phyloP scores from a whole-genome alignment of 2,888 invertebrate genomes.

The Drosophila robusta region DNA sequence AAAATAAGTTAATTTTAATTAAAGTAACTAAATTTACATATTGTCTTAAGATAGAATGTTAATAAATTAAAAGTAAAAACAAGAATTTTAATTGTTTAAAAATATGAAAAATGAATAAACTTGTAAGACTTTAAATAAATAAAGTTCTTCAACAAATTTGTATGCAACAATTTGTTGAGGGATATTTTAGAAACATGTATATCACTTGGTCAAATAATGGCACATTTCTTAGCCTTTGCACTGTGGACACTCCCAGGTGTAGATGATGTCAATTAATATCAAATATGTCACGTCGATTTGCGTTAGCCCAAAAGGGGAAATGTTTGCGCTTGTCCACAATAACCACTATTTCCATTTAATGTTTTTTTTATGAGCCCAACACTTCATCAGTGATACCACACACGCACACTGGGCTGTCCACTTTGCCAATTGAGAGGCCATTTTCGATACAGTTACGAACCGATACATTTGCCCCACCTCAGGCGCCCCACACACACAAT shows the following conservation, averaged over 20 bases:
- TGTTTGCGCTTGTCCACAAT: constrained; percentile 14
- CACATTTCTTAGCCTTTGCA: too few relatives aligned
- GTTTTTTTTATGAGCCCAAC: constrained; percentile 45
- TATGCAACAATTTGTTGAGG: too few relatives aligned
- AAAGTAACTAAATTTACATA: too few relatives aligned
- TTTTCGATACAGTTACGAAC: constrained; percentile 26
- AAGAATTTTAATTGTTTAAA: too few relatives aligned
- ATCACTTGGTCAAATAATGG: too few relatives aligned
- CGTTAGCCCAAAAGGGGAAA: constrained; percentile 5
- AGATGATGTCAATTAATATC: constrained; percentile 34
- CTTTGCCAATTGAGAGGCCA: constrained; percentile 37
- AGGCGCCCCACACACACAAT: constrained; percentile 46
- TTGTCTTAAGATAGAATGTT: too few relatives aligned
- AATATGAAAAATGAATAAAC: too few relatives aligned
- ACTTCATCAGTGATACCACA: constrained; percentile 43
- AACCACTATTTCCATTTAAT: constrained; percentile 46
- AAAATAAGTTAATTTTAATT: too few relatives aligned
- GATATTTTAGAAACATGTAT: too few relatives aligned
- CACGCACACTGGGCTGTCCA: constrained; percentile 6
- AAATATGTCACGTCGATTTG: constrained; percentile 36
- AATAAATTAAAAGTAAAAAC: too few relatives aligned
- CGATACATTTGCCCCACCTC: constrained; percentile 27
- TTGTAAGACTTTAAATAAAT: too few relatives aligned
- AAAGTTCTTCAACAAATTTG: too few relatives aligned
- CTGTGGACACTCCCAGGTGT: not conserved